phyloP scores from a whole-genome alignment of 2,797 vertebrate genomes.

The Rhinogobio ventralis region DNA sequence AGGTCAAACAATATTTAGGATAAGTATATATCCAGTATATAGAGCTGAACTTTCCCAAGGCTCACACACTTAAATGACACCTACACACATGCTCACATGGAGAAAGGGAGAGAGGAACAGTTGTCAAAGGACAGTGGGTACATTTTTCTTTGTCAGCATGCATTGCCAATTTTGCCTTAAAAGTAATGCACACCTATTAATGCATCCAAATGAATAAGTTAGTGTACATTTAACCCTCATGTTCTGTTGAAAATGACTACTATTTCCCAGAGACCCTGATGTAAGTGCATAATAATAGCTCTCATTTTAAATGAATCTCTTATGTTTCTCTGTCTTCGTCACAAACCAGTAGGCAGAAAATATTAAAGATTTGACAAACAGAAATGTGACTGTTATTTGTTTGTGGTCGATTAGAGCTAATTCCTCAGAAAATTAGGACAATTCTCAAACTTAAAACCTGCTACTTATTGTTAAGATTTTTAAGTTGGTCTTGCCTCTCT shows the following conservation, averaged over 20 bases:
- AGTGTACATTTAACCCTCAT: neutral
- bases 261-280: neutral
- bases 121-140: slow-evolving; percentile 8
- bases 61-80: slow-evolving; percentile 26
- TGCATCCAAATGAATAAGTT: neutral
- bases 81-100: slow-evolving; percentile 24
- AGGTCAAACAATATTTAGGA: slow-evolving; percentile 79
- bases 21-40: slow-evolving; percentile 71
- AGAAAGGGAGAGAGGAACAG: slow-evolving; percentile 18
- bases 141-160: slow-evolving; percentile 36
- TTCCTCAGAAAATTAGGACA: neutral
- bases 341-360: neutral
- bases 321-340: neutral
- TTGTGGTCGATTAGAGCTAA: neutral
- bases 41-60: slow-evolving; percentile 62
- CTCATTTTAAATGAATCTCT: neutral
- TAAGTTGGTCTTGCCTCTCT: neutral
- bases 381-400: neutral
- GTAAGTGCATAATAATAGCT: neutral
- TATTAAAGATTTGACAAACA: neutral
- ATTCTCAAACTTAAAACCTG: too few relatives aligned
- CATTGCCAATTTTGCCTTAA: slow-evolving; percentile 17
- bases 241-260: neutral
- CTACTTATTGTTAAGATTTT: neutral
- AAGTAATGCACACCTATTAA: slow-evolving; percentile 13